A percentile compares a stretch with the other conserved stretches of the same genome.
phyloP scores from a whole-genome alignment of 2,888 invertebrate genomes.

The Eueremaeus valkanovi region DNA sequence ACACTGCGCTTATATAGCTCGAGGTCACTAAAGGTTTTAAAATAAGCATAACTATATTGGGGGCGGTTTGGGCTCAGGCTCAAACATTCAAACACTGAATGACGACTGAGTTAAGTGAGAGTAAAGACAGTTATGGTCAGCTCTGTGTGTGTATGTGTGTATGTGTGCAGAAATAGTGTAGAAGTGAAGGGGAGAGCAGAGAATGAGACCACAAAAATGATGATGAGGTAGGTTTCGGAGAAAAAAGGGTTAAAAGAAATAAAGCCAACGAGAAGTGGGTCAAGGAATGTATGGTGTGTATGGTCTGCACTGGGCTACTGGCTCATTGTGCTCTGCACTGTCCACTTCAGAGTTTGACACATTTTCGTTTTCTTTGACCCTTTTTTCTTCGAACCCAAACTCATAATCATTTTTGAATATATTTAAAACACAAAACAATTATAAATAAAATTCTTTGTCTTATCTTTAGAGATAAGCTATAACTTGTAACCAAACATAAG shows the following conservation, averaged over 20 bases:
- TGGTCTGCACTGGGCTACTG: too few species aligned
- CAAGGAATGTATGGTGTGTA: too few species aligned
- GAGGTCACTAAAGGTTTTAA: constrained; percentile 7
- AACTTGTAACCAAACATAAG: too few species aligned
- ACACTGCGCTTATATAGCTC: constrained; percentile 24
- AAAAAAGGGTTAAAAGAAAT: constrained; percentile 32
- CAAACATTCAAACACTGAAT: constrained; percentile 5
- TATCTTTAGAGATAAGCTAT: too few species aligned
- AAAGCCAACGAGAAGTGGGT: constrained; percentile 7
- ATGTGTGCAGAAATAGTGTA: background rate
- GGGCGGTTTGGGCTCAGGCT: constrained; percentile 1
- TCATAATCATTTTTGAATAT: background rate
- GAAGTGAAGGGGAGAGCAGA: background rate
- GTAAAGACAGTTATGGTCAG: constrained; percentile 12
- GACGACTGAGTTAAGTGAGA: constrained; percentile 23
- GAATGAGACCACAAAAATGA: constrained; percentile 26
- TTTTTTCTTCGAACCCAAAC: background rate
- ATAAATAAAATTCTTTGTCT: too few species aligned
- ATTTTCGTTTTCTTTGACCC: background rate
- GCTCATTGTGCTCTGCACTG: background rate
- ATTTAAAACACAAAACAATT: constrained; percentile 3
- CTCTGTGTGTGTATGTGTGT: background rate
- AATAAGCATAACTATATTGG: constrained; percentile 7
- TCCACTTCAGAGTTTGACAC: background rate
- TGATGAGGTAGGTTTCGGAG: constrained; percentile 27